Percentiles rank a stretch among this genome's conserved stretches.
Evolutionary conservation across 2,113 vertebrate species (phyloP).

Genomic region (Xenopus borealis): DNA sequence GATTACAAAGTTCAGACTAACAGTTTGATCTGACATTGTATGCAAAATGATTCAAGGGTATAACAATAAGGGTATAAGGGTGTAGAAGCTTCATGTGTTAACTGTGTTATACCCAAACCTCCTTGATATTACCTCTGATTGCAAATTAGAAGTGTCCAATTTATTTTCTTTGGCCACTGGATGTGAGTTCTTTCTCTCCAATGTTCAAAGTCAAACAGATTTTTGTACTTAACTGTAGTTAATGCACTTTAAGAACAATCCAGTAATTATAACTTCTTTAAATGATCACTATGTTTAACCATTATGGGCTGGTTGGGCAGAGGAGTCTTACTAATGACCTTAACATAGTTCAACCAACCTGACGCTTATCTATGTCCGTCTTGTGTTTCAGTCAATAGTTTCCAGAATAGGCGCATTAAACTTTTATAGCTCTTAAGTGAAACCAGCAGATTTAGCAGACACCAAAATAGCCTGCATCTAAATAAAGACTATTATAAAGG

Average conservation of each 20-base stretch:
- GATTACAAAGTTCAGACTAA: too few relatives aligned
- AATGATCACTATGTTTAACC: background rate
- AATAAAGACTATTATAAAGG: conserved; percentile 15
- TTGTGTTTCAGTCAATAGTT: conserved; percentile 25
- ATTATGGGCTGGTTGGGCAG: too few relatives aligned
- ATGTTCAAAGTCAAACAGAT: background rate
- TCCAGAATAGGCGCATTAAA: conserved; percentile 38
- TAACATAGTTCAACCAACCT: background rate
- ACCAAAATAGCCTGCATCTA: conserved; percentile 32
- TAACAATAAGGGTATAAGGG: too few relatives aligned
- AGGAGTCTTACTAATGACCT: conserved; percentile 31
- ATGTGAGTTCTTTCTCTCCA: background rate
- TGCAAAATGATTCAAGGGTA: too few relatives aligned
- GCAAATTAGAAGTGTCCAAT: too few relatives aligned
- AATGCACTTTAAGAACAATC: too few relatives aligned
- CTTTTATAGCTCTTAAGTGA: conserved; percentile 40
- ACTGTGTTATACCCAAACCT: too few relatives aligned
- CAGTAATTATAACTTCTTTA: background rate
- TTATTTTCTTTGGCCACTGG: too few relatives aligned
- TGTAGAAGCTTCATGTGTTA: too few relatives aligned
- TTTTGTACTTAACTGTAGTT: too few relatives aligned
- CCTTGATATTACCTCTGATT: too few relatives aligned
- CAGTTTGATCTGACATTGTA: too few relatives aligned
- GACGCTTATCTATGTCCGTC: conserved; percentile 8
- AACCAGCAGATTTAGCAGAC: conserved; percentile 26